Evolutionary conservation across 2,797 vertebrate genomes (phyloP).

Genomic region (Pseudocheirus occidentalis): DNA sequence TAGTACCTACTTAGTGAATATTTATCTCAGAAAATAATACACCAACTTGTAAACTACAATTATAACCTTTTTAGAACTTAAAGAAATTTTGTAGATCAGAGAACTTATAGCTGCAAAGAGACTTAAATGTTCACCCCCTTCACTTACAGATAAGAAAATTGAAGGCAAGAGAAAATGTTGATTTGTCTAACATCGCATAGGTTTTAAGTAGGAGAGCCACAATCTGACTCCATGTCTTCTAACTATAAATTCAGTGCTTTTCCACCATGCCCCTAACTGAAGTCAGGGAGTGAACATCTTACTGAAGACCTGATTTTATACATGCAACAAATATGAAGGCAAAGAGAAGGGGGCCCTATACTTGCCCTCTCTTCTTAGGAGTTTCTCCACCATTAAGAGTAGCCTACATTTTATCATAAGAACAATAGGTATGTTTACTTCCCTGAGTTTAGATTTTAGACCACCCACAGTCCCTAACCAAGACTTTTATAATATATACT

Average conservation of each 20-base stretch:
- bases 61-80: neutral
- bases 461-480: neutral
- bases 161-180: neutral
- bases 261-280: neutral
- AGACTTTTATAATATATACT: neutral
- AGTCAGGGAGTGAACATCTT: neutral
- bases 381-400: neutral
- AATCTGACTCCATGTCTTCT: neutral
- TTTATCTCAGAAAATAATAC: neutral
- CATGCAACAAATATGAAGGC: neutral
- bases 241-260: neutral
- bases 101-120: neutral
- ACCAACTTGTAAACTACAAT: neutral
- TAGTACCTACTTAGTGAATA: neutral
- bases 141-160: neutral
- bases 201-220: neutral
- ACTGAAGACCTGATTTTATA: neutral
- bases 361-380: neutral
- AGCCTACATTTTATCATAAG: neutral
- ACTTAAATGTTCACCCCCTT: neutral
- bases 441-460: neutral
- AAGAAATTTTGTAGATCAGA: neutral
- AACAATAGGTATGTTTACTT: neutral
- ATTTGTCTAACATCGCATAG: neutral
- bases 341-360: neutral